Conservation (phyloP, 2,113 vertebrate genomes). For the Mandrillus leucophaeus region DNA sequence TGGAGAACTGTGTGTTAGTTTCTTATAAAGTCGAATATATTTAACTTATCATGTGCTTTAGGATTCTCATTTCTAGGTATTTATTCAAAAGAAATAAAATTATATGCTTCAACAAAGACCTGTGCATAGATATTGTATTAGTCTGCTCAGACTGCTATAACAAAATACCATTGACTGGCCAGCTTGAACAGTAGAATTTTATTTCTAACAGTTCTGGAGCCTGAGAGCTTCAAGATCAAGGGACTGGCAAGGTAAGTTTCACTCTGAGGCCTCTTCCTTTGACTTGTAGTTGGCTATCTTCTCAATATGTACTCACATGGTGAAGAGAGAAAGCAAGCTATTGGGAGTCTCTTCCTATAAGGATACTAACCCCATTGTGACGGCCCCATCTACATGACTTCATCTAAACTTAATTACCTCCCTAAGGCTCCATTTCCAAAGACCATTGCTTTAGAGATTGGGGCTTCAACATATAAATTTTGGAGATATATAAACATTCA, state of each 20-base stretch:
- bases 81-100: background rate
- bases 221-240: background rate
- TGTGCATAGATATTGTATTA: background rate
- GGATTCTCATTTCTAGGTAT: background rate
- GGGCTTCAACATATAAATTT: background rate
- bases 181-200: background rate
- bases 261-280: background rate
- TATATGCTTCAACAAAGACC: background rate
- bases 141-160: background rate
- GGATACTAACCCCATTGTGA: background rate
- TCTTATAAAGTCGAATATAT: background rate
- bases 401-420: background rate
- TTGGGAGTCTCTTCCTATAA: background rate
- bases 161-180: background rate
- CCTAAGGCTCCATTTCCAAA: background rate
- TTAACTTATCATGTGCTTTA: background rate
- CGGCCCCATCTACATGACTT: background rate
- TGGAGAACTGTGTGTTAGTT: background rate
- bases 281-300: fast-evolving
- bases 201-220: background rate
- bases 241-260: background rate
- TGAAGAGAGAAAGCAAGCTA: background rate
- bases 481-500: background rate
- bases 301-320: background rate
- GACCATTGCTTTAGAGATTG: background rate